Evolutionary conservation across 1,140 invertebrate genomes (phyloP), one percentile per base, ranked within the genome.

Genomic region (Platorchestia sp.): DNA sequence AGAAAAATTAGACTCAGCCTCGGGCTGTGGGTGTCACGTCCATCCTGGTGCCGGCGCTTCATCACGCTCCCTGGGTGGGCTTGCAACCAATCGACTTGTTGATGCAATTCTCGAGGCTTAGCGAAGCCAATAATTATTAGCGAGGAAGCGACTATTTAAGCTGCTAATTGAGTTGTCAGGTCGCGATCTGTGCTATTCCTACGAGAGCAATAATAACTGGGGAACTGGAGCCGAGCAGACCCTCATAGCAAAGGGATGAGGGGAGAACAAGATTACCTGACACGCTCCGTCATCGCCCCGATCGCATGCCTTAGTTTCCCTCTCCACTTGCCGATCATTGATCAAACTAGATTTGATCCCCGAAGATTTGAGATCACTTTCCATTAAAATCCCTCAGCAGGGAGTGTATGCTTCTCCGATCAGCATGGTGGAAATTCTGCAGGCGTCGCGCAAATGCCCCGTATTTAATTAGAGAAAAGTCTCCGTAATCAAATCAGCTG

Each of bases 91-190:
- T 75, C 59, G 59, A 3, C 59, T 75, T 75, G 59, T 75, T 75
- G 59, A 75, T 75, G 59, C 59, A 75, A 75, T 75, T 75, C 59
- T 75, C 59, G 59, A 75, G 59, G 59, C 59, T 75, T 75, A 75
- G 59, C 59, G 36, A 75, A 75, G 59, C 59, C 59, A 75, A 75
- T 75, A 75, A 75, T 75, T 75, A 75, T 75, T 75, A 75, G 59
- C 59, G 59, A 75, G 59, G 36, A 75, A 75, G 59, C 59, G 59
- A 75, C 59, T 75, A 75, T 75, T 75, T 75, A 75, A 75, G 59
- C 59, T 36, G 59, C 59, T 75, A 75, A 75, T 75, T 75, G 59
- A 75, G 59, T 75, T 75, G 27, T 27, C 59, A 22, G 59, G 59
- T 22, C 59, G 59, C 10, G 1, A 19, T 10, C 59, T 75, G 59